Base-by-base conservation (phyloP, 53 echinoderm and acorn worm species). In the Luidia sarsii region DNA sequence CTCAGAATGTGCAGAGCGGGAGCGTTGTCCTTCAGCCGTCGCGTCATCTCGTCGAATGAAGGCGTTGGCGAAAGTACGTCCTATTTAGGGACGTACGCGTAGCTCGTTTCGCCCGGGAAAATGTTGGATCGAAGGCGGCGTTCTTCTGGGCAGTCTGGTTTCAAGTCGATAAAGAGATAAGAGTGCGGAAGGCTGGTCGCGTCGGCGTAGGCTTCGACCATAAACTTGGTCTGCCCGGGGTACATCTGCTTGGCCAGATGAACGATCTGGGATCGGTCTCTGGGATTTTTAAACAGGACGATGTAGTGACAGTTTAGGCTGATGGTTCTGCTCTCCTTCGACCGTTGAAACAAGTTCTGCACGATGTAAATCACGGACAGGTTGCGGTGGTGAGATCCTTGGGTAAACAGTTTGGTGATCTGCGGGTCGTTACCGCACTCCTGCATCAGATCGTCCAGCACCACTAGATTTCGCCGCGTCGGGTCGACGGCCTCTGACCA, bases 241-340 rank as follows among this genome's bases (percentile, higher is more conserved):
- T 84, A 88, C 73, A 88, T 75, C 50, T 92, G 92, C 80, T 88
- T 88, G 7, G 57, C 84, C n/a, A 92, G 64, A 60, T 92, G 81
- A 11, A 59, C 50, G 7, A 92, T 71, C 55, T 92, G 92, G 9
- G 92, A 83, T 69, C 66, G 25, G 60, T 92, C 88, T 25, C 82
- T 55, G 11, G 85, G 88, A 35, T 91, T 91, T 35, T 87, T 87
- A 54, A 84, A 91, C 35, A 91, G 28, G 30, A 91, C 61, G n/a
- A 65, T 65, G 19, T 41, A 41, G 41, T 41, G 41, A 41, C 41
- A 41, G 41, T 41, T 41, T 41, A 41, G 6, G 41, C 41, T 41
- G 41, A 41, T 41, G 41, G 41, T 41, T 41, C 54, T 8, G 67
- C 82, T 48, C 80, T 88, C 39, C 82, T 45, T 28, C 74, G 82